Percentiles rank a stretch among this genome's conserved stretches.
Conservation (phyloP, 2,113 vertebrate species). For the Anhinga rufa region DNA sequence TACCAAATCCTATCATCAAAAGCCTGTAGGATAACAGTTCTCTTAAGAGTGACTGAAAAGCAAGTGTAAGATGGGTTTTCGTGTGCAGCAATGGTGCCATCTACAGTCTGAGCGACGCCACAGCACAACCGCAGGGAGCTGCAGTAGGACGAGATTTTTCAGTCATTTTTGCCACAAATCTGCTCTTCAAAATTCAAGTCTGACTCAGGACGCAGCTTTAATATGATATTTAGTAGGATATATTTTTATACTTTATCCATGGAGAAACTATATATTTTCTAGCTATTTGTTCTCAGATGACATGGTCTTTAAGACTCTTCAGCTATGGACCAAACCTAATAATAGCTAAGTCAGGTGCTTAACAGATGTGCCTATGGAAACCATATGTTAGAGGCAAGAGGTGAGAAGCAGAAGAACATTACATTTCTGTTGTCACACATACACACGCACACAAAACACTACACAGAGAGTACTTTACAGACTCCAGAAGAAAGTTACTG, state of each 20-base stretch:
- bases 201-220: not conserved
- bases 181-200: not conserved
- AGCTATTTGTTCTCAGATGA: not conserved
- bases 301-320: not conserved
- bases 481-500: not conserved
- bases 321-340: not conserved
- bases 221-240: not conserved
- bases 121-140: fast-evolving
- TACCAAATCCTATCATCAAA: not conserved
- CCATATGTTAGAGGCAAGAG: not conserved
- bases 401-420: not conserved
- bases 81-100: not conserved
- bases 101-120: not conserved
- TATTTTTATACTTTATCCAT: not conserved
- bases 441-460: not conserved
- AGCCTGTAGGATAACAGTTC: no score
- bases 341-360: not conserved
- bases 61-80: not conserved
- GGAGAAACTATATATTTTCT: not conserved
- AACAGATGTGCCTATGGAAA: not conserved
- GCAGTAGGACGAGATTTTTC: fast-evolving
- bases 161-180: fast-evolving
- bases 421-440: not conserved
- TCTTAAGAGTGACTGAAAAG: not conserved
- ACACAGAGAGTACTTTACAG: not conserved